Percentiles rank a stretch among this genome's conserved stretches.
phyloP scores from a whole-genome alignment of 2,888 invertebrate species.

The Dendrolimus pini region DNA sequence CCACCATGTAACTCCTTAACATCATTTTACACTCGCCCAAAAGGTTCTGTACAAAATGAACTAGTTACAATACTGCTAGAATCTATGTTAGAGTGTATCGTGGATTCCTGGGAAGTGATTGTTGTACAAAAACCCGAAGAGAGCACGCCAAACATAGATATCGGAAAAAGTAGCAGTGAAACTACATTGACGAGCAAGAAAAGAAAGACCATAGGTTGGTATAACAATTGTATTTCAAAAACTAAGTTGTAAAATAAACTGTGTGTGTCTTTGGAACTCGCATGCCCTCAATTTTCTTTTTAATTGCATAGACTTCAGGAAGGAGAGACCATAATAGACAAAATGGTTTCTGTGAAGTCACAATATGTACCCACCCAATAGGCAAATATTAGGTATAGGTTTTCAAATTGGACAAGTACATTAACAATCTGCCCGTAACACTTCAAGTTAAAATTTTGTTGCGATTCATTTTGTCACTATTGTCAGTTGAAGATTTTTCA shows the following conservation, averaged over 20 bases:
- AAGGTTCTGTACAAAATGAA: slow-evolving; percentile 46
- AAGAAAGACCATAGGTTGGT: slow-evolving; percentile 27
- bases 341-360: too few relatives aligned
- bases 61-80: slow-evolving; percentile 53
- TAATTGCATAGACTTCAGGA: too few relatives aligned
- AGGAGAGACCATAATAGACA: too few relatives aligned
- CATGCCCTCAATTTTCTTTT: too few relatives aligned
- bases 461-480: too few relatives aligned
- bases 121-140: slow-evolving; percentile 29
- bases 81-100: slow-evolving; percentile 52
- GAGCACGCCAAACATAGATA: slow-evolving; percentile 18
- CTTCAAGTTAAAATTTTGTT: too few relatives aligned
- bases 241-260: slow-evolving; percentile 2
- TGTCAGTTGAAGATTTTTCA: too few relatives aligned
- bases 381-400: too few relatives aligned
- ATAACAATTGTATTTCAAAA: too few relatives aligned
- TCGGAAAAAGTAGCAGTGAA: slow-evolving; percentile 39
- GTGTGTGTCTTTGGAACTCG: background rate
- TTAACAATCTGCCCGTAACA: too few relatives aligned
- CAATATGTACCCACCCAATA: too few relatives aligned
- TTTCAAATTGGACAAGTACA: too few relatives aligned
- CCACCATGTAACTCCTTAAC: slow-evolving; percentile 29
- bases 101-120: slow-evolving; percentile 54
- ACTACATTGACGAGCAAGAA: slow-evolving; percentile 34
- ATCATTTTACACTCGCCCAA: slow-evolving; percentile 26